Base-by-base conservation (phyloP, 2,888 invertebrate species). In the Nemotelus pantherinus region DNA sequence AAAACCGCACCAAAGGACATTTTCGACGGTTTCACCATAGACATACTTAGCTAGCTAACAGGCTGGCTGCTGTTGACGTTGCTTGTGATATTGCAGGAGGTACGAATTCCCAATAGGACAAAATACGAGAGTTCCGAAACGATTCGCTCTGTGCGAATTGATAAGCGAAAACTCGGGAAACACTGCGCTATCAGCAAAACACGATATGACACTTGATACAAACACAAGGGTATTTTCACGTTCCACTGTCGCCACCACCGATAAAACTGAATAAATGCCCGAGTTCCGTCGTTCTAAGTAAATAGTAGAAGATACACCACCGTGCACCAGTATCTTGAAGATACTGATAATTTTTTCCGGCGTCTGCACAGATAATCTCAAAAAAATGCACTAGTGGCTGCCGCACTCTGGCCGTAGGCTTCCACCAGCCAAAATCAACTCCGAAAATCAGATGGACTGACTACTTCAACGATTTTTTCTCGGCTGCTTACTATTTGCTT, bases 1-100 rank as follows among this genome's bases (percentile, higher is more conserved):
- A 53, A 70, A 53, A 70, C 70, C 70, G 55, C 70, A 70, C 70
- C 70, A 70, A 70, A 70, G 70, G 47, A 70, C 55, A 53, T 53
- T 53, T 53, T 55, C 53, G 45, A 70, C 44, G 70, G 53, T 53
- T 55, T 44, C 43, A 25, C 25, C 1, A 25, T 25, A 25, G 25
- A 25, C 25, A 25, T 1, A 25, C 25, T 25, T 25, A 25, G 25
- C 25, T 25, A 25, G 25, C 25, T 25, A 1, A 25, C 25, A 25
- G 25, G 25, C 25, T 25, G 25, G 25, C 25, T 25, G 25, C 25
- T 25, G 25, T 25, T 25, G 25, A 25, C 25, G 25, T 25, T 25
- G 25, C 25, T 25, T 25, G 0, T 25, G 25, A 25, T 25, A 1
- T 25, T 25, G 25, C 25, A 25, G 25, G 25, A 25, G 25, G 0